Conservation (phyloP, 2,113 vertebrate genomes). For the Isurus oxyrinchus region DNA sequence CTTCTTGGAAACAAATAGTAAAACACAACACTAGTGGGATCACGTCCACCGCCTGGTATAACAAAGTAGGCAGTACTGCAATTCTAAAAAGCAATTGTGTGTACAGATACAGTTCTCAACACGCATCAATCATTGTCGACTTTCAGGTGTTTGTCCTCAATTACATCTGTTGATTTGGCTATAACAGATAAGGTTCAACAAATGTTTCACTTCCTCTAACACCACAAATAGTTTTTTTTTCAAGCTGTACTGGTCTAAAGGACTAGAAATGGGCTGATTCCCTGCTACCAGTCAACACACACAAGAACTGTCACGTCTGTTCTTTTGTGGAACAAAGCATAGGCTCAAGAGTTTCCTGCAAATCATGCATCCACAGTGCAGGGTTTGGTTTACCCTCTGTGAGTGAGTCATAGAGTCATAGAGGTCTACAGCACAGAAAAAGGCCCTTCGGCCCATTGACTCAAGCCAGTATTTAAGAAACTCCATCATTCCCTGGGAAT, state of each 20-base stretch:
- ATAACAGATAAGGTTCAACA: background rate
- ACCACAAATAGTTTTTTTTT: background rate
- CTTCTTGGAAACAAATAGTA: background rate
- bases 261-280: background rate
- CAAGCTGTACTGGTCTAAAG: background rate
- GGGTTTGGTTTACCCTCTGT: background rate
- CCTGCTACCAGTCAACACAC: background rate
- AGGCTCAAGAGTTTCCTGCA: background rate
- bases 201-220: background rate
- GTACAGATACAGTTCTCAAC: background rate
- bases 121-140: background rate
- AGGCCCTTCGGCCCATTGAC: too few species aligned
- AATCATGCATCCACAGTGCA: background rate
- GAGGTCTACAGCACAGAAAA: too few species aligned
- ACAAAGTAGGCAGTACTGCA: background rate
- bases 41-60: background rate
- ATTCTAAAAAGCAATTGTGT: conserved; percentile 3
- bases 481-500: background rate
- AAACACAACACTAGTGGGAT: background rate
- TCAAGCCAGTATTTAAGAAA: background rate
- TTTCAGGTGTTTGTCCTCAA: background rate
- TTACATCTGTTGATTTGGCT: background rate
- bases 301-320: background rate
- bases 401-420: too few species aligned
- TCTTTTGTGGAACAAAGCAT: background rate